Conservation (phyloP, 1,140 invertebrate species). For the Drosophila ambigua region DNA sequence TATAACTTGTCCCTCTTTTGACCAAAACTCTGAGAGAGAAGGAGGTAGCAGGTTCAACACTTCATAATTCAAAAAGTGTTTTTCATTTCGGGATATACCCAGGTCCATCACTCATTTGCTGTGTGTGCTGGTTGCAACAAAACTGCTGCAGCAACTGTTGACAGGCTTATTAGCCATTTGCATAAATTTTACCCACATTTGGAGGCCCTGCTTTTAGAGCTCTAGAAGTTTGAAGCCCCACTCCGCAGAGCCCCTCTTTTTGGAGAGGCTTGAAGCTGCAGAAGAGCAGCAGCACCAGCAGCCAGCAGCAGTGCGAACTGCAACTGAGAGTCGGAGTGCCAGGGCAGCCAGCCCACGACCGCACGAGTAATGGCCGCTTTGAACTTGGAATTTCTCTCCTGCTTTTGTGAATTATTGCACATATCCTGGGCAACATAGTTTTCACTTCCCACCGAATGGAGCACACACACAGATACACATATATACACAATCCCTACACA, state of each 20-base stretch:
- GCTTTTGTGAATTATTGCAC: conserved; percentile 80
- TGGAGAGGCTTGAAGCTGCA: conserved; percentile 9
- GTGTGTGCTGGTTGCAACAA: conserved; percentile 31
- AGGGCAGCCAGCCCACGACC: conserved; percentile 10
- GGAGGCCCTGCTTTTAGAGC: too few relatives aligned
- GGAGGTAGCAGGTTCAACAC: conserved; percentile 54
- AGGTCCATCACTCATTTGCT: conserved; percentile 61
- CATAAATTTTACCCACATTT: conserved; percentile 59
- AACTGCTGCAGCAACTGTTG: conserved; percentile 71
- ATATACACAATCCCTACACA: conserved; percentile 12
- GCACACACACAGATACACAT: conserved; percentile 22
- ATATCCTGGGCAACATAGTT: conserved; percentile 81
- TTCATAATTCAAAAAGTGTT: conserved; percentile 73
- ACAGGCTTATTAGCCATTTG: conserved; percentile 83
- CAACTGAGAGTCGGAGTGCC: conserved; percentile 24
- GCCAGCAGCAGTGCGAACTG: too few relatives aligned
- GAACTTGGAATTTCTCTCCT: conserved; percentile 75
- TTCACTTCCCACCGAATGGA: conserved; percentile 70
- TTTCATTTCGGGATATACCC: conserved; percentile 34
- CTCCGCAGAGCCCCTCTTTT: too few relatives aligned
- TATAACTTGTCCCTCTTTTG: conserved; percentile 36
- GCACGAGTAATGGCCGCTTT: conserved; percentile 82
- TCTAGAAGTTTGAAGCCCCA: too few relatives aligned
- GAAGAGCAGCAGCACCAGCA: too few relatives aligned
- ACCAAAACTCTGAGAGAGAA: conserved; percentile 1